A percentile compares a stretch with the other conserved stretches of the same genome.
phyloP scores from a whole-genome alignment of 2,113 vertebrate species.

The Neoarius graeffei region DNA sequence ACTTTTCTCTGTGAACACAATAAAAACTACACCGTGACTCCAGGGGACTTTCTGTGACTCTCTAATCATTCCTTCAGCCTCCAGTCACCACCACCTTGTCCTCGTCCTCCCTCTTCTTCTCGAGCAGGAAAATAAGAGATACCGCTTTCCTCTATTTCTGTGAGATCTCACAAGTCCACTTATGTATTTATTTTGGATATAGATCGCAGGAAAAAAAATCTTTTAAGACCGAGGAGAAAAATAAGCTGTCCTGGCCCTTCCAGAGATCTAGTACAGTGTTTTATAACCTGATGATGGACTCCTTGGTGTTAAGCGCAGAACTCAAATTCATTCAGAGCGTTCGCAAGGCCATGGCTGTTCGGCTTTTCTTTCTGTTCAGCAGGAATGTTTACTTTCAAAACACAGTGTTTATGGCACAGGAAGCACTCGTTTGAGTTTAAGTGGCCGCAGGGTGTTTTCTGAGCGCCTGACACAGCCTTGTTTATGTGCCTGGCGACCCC shows the following conservation, averaged over 20 bases:
- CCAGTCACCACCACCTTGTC: not conserved
- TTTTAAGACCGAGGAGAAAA: constrained; percentile 32
- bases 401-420: constrained; percentile 58
- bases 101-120: not conserved
- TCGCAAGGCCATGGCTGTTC: constrained; percentile 18
- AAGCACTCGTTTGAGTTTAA: constrained; percentile 56
- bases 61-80: constrained; percentile 23
- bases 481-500: constrained; percentile 53
- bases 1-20: constrained; percentile 29
- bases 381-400: constrained; percentile 61
- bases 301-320: constrained; percentile 39
- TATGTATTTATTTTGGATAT: constrained; percentile 50
- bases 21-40: constrained; percentile 26
- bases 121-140: not conserved
- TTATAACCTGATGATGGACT: constrained; percentile 55
- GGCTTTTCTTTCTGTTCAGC: not conserved
- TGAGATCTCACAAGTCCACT: constrained; percentile 26
- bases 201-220: constrained; percentile 22
- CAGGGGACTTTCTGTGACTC: constrained; percentile 35
- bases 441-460: constrained; percentile 51
- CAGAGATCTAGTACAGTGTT: constrained; percentile 35
- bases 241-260: constrained; percentile 27
- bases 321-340: constrained; percentile 28
- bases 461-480: constrained; percentile 50
- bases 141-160: not conserved